Base-by-base conservation (phyloP, 2,797 vertebrate genomes). In the Acipenser oxyrinchus region DNA sequence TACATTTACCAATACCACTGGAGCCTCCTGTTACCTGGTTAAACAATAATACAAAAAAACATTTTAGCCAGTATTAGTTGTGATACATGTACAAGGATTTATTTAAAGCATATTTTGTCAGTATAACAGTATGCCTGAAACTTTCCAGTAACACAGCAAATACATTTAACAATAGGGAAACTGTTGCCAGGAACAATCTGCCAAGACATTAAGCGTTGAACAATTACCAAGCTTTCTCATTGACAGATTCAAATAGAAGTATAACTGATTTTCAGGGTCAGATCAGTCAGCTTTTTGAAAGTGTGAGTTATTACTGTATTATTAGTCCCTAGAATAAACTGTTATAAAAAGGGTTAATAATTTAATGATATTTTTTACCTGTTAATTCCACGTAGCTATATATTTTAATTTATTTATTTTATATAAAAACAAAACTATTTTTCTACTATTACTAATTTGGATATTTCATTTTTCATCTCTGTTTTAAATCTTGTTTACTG, bases 1-100 rank as follows among this genome's bases (percentile, higher is more conserved):
- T 89, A 67, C 87, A 87, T 83, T 98, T 99, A 48, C 97, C 97
- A 67, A 99, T 99, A 60, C 97, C 97, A 71, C 97, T 99, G 65
- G 96, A 98, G 48, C 97, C 97, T 66, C 97, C 97, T 0, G 96
- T 99, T 48, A 99, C 94, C 97, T 99, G 71, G 50, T 52, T 68
- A 75, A 77, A 71, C 23, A 49, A 73, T 67, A 65, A 53, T 53
- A 60, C 6, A 55, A 67, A 49, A 55, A 8, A 51, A 10, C 48
- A 49, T 55, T n/a, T 15, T 11, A 50, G 55, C n/a, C 15, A 52
- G 6, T 55, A 2, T 55, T 7, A 55, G 52, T 55, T 10, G 9
- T 55, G 52, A 55, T 55, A 55, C 52, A 9, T 55, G 52, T 55
- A 55, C 52, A 9, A 55, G n/a, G n/a, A 55, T n/a, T 55, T 9